Conservation (phyloP, 2,113 vertebrate species). For the Perca flavescens region DNA sequence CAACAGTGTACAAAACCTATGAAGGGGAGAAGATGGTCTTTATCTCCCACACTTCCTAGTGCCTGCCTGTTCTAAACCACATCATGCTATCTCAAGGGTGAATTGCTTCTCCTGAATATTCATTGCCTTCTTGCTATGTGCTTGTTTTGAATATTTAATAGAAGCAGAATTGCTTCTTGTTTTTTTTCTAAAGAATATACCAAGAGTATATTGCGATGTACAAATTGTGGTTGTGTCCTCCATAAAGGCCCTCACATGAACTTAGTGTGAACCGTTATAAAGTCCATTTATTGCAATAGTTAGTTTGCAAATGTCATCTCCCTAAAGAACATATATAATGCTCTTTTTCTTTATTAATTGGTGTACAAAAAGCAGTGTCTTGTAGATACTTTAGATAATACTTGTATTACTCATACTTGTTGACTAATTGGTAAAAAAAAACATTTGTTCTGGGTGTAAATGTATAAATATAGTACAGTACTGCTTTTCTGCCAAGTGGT, state of each 20-base stretch:
- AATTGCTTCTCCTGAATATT: conserved; percentile 62
- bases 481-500: too few relatives aligned
- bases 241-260: background rate
- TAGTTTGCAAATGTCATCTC: too few relatives aligned
- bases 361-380: background rate
- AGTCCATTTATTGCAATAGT: too few relatives aligned
- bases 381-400: background rate
- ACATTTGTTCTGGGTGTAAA: too few relatives aligned
- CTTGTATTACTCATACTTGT: too few relatives aligned
- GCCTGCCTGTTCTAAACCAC: conserved; percentile 19
- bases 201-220: background rate
- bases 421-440: too few relatives aligned
- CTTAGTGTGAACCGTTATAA: background rate
- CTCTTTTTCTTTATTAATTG: background rate
- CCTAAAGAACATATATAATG: background rate
- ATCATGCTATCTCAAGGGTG: conserved; percentile 32
- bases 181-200: background rate
- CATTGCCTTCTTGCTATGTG: conserved; percentile 12
- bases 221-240: background rate
- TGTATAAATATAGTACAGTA: too few relatives aligned
- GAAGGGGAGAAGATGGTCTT: background rate
- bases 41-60: background rate
- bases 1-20: conserved; percentile 4
- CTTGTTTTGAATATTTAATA: conserved; percentile 55
- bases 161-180: background rate